These are phyloP conservation scores for Greenwoodochromis staneri DNA, from an alignment of 2,113 vertebrate genomes.

Conservation along the genomic window DNA sequence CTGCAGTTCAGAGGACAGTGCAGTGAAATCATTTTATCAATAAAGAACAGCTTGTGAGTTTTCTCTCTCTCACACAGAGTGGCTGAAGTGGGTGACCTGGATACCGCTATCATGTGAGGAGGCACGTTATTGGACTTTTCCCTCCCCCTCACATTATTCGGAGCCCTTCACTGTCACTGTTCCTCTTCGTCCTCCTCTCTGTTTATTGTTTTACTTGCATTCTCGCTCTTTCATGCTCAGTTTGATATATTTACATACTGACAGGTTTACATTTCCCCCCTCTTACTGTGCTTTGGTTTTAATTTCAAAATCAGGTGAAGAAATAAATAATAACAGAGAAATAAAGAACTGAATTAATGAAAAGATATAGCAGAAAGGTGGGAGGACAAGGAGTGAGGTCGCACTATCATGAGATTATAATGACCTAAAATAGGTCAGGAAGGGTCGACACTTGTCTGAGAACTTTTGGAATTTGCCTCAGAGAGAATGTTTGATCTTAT, in stretches of 20 bases:
- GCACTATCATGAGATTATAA: not conserved
- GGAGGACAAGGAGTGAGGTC: not conserved
- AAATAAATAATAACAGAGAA: not conserved
- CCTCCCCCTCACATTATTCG: not conserved
- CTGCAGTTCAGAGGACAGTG: not conserved
- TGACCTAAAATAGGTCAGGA: not conserved
- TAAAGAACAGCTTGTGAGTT: not conserved
- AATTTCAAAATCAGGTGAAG: not conserved
- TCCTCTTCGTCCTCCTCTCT: not conserved
- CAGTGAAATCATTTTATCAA: not conserved
- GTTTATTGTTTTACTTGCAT: not conserved
- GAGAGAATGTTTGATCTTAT: not conserved
- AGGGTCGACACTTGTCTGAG: not conserved
- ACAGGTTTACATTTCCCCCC: not conserved
- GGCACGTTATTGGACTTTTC: not conserved
- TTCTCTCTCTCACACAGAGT: not conserved
- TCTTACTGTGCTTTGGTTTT: not conserved
- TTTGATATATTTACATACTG: not conserved
- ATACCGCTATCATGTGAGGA: not conserved
- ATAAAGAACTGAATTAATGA: not conserved
- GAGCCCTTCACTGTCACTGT: not conserved
- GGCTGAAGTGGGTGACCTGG: not conserved
- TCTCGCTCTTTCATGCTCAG: not conserved
- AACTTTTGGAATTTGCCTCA: not conserved
- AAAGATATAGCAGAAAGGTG: not conserved